These are phyloP conservation scores for Microchirus variegatus DNA, from an alignment of 2,797 vertebrate genomes.

Conservation along the genomic window DNA sequence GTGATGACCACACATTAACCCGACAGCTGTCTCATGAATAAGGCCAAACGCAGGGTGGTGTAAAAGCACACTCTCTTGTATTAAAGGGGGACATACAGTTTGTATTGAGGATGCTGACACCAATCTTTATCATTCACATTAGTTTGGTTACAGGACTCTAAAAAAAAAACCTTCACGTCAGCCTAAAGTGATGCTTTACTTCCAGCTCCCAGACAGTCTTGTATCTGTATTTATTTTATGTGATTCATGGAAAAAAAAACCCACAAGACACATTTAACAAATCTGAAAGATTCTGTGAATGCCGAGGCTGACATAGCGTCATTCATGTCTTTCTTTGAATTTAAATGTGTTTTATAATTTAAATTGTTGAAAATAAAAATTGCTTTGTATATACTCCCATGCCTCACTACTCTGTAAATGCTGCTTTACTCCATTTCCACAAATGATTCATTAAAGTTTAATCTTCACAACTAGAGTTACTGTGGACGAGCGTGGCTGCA, in stretches of 20 bases:
- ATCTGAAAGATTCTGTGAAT: background rate
- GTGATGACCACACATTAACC: conserved; percentile 35
- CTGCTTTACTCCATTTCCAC: conserved; percentile 19
- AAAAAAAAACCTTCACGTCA: background rate
- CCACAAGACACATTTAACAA: background rate
- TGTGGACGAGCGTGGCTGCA: background rate
- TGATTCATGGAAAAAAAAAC: background rate
- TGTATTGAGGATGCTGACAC: background rate
- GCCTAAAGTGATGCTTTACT: background rate
- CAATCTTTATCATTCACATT: background rate
- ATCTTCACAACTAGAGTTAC: conserved; percentile 26
- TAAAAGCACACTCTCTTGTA: background rate
- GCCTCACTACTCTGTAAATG: conserved; percentile 15
- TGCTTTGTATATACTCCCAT: background rate
- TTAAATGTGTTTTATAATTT: background rate
- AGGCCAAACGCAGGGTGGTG: conserved; percentile 7
- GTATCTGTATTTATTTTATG: background rate
- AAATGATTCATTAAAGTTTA: conserved; percentile 37
- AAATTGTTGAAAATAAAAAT: background rate
- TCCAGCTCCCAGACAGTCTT: background rate
- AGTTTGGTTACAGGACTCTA: background rate
- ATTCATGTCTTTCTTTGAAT: background rate
- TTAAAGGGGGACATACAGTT: conserved; percentile 2
- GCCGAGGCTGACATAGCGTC: background rate
- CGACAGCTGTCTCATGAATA: conserved; percentile 32